Evolutionary conservation across 2,888 invertebrate genomes (phyloP).

Genomic region (Scaptomyza reducta): DNA sequence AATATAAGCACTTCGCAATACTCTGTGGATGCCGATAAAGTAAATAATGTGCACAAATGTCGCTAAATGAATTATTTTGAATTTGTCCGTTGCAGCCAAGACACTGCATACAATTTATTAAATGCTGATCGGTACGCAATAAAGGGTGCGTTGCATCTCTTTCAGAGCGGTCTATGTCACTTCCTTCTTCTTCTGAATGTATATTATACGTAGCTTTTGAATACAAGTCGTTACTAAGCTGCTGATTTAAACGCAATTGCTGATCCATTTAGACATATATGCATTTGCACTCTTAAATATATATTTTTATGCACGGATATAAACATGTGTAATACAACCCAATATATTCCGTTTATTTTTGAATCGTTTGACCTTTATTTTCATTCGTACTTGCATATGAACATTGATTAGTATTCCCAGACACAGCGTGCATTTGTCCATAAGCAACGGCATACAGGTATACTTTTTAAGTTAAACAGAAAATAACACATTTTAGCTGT

Average conservation of each 20-base stretch:
- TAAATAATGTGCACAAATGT: constrained; percentile 79
- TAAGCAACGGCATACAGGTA: background rate
- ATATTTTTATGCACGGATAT: background rate
- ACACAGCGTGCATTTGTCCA: background rate
- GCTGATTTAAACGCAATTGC: background rate
- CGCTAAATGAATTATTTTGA: constrained; percentile 62
- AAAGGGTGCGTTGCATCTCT: constrained; percentile 81
- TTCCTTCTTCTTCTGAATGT: background rate
- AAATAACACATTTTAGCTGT: background rate
- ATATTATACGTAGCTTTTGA: constrained; percentile 7
- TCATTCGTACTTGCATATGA: background rate
- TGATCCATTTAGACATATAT: constrained; percentile 30
- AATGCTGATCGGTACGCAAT: constrained; percentile 70
- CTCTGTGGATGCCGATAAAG: constrained; percentile 61
- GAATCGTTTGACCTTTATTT: constrained; percentile 2
- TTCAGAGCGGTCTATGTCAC: constrained; percentile 65
- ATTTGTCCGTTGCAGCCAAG: constrained; percentile 74
- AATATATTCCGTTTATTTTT: background rate
- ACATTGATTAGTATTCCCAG: constrained; percentile 1
- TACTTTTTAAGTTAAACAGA: background rate
- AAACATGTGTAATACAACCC: background rate
- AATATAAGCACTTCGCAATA: constrained; percentile 77
- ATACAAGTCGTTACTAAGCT: background rate
- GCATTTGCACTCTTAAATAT: background rate
- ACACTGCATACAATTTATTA: constrained; percentile 69